Conservation (phyloP, 2,113 vertebrate genomes). For the Psilopogon haemacephalus region DNA sequence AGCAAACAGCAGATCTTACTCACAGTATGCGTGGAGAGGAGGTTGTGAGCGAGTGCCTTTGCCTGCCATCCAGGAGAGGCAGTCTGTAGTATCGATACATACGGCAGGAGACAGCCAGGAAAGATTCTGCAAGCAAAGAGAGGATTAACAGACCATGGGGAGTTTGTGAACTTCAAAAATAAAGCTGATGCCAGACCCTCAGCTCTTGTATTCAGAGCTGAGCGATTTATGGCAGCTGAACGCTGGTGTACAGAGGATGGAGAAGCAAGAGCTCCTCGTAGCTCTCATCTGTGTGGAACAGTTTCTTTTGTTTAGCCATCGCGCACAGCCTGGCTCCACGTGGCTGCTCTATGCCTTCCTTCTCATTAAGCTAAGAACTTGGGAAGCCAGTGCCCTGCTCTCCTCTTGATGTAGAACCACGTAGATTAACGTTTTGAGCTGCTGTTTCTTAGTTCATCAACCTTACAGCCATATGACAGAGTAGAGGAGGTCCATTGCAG, state of each 20-base stretch:
- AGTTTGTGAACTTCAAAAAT: not conserved
- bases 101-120: not conserved
- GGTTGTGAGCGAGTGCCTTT: not conserved
- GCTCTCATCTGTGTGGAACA: not conserved
- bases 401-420: not conserved
- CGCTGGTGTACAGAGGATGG: not conserved
- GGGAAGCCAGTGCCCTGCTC: not conserved
- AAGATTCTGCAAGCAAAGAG: not conserved
- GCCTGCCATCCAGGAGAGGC: not conserved
- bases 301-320: not conserved
- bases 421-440: not conserved
- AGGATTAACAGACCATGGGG: rapidly evolving
- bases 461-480: conserved; percentile 30
- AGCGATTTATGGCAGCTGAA: not conserved
- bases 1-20: not conserved
- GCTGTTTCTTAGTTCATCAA: conserved; percentile 14
- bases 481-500: not conserved
- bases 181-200: not conserved
- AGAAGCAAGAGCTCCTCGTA: not conserved
- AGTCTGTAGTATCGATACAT: rapidly evolving
- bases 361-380: not conserved
- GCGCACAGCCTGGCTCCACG: not conserved
- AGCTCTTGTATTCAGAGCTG: not conserved
- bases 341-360: not conserved
- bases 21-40: rapidly evolving